Conservation (phyloP, 1,140 invertebrate species). For the Drosophila arizonae region DNA sequence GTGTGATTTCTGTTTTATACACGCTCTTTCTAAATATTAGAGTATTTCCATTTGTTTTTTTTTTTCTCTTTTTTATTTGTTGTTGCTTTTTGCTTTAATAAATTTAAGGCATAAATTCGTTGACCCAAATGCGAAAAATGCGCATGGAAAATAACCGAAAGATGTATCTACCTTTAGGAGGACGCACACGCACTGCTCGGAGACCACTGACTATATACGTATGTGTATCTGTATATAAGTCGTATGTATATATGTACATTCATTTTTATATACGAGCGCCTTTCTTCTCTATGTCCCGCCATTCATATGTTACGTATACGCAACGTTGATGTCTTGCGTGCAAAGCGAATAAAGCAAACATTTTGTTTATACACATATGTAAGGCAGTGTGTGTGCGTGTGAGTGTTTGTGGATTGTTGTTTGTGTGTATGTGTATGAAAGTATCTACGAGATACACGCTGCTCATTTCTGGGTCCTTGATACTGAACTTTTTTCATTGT, state of each 20-base stretch:
- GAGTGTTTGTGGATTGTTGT: neutral
- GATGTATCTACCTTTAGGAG: constrained; percentile 52
- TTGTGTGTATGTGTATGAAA: neutral
- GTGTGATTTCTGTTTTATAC: constrained; percentile 56
- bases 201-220: constrained; percentile 1
- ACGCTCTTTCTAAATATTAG: constrained; percentile 72
- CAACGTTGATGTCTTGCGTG: constrained; percentile 55
- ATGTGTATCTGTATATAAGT: neutral
- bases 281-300: constrained; percentile 40
- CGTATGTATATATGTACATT: neutral
- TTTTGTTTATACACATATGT: constrained; percentile 32
- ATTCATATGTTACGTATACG: constrained; percentile 69
- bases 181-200: constrained; percentile 22
- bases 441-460: constrained; percentile 46
- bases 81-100: constrained; percentile 51
- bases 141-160: constrained; percentile 60
- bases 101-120: constrained; percentile 11
- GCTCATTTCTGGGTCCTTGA: constrained; percentile 71
- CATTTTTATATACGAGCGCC: neutral
- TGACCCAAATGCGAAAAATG: constrained; percentile 53
- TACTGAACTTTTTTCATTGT: constrained; percentile 81
- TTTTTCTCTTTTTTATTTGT: constrained; percentile 34
- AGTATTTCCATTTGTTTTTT: constrained; percentile 23
- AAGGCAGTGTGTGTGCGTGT: neutral
- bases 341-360: constrained; percentile 57